Conservation (phyloP, 2,113 vertebrate genomes). For the Psophia crepitans region DNA sequence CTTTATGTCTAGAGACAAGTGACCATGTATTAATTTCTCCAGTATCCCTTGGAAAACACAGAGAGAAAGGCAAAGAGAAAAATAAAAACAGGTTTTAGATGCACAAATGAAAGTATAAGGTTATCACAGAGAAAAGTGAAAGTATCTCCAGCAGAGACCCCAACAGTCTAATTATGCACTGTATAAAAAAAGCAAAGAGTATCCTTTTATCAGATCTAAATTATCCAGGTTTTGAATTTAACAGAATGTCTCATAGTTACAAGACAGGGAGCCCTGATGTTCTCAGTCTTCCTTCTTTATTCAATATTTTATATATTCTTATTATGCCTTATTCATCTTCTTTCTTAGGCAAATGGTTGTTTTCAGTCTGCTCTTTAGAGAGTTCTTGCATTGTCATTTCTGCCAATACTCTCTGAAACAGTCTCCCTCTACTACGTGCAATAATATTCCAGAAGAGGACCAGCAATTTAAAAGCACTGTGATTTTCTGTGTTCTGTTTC, state of each 20-base stretch:
- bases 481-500: not conserved
- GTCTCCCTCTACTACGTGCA: not conserved
- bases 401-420: not conserved
- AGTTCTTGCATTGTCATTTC: not conserved
- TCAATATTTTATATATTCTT: conserved; percentile 43
- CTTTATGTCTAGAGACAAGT: not conserved
- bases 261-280: not conserved
- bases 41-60: not conserved
- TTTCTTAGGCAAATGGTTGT: not conserved
- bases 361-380: not conserved
- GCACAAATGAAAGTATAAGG: not conserved
- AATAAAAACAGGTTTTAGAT: not conserved
- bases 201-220: conserved; percentile 18
- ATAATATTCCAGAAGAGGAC: not conserved
- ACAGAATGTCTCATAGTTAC: not conserved
- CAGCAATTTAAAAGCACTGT: not conserved
- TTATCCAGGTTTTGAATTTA: conserved; percentile 23
- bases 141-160: not conserved
- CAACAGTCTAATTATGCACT: not conserved
- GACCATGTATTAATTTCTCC: not conserved
- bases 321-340: not conserved
- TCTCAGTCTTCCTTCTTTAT: conserved; percentile 19
- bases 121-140: not conserved
- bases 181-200: not conserved
- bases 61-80: not conserved